Evolutionary conservation across 2,797 vertebrate genomes (phyloP), one percentile per base, ranked within the genome.

Genomic region (Cichlasoma orientale): DNA sequence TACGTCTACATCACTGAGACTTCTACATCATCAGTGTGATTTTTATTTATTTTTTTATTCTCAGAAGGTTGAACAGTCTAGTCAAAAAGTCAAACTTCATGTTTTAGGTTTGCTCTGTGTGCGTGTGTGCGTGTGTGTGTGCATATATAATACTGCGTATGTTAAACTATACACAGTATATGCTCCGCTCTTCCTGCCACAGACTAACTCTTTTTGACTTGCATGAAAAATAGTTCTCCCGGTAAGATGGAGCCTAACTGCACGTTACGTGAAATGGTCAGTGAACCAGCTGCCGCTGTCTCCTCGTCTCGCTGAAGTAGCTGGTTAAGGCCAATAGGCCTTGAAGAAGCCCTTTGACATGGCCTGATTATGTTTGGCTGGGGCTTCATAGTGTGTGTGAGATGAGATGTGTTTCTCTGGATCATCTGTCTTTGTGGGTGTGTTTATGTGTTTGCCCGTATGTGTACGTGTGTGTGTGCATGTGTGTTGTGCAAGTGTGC

Each of bases 281-380:
- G 41, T 57, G 41, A 63, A 61, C 56, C 25, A 14, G 73, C 75
- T 61, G 78, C 54, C 27, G 36, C 70, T 33, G 7, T 33, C 31
- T 33, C 7, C 31, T 33, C 7, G 31, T 56, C 59, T 58, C 21
- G 58, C 63, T 88, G 18, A 77, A 87, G 77, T 75, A 55, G 82
- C 85, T 80, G 77, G 78, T 90, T 83, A 78, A 84, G 81, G 79
- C 90, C 86, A 88, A 86, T 82, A 87, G 86, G 69, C 81, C 73
- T 84, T 79, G 36, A 84, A 76, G 85, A 82, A 80, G 80, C 68
- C 86, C 86, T 91, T 92, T 90, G 87, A 93, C 90, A 83, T 77
- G 78, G 72, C 77, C 81, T 93, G 92, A 94, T 95, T 90, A 74
- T 82, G 87, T 93, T 89, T 90, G 82, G 82, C 88, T 86, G 72